These are phyloP conservation scores for Tetramorium alpestre DNA, from an alignment of 1,140 invertebrate species.

Conservation along the genomic window DNA sequence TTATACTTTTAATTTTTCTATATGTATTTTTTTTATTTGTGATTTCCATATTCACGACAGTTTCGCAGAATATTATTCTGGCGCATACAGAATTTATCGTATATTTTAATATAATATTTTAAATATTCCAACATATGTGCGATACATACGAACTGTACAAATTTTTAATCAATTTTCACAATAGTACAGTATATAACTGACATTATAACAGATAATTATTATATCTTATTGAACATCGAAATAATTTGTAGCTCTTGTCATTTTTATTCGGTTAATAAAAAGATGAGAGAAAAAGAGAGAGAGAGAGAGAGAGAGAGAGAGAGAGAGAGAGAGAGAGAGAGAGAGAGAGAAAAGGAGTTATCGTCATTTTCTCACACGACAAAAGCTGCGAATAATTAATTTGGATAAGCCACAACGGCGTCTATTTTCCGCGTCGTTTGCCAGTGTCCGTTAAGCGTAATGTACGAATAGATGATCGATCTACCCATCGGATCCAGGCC, in stretches of 20 bases:
- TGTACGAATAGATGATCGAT: slow-evolving; percentile 62
- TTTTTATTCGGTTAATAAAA: neutral
- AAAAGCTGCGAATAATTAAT: slow-evolving; percentile 51
- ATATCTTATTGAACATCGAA: neutral
- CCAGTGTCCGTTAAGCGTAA: slow-evolving; percentile 34
- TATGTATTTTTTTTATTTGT: neutral
- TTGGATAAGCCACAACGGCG: neutral
- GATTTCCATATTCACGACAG: neutral
- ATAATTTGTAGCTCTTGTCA: neutral
- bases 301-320: neutral
- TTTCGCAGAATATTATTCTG: neutral
- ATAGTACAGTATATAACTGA: too few species aligned
- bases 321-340: neutral
- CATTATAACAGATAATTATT: neutral
- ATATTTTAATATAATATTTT: slow-evolving; percentile 19
- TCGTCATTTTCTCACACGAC: neutral
- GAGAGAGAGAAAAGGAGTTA: neutral
- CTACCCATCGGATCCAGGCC: slow-evolving; percentile 51
- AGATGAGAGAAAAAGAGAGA: neutral
- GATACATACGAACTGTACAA: neutral
- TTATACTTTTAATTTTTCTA: neutral
- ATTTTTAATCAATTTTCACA: neutral
- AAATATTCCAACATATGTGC: neutral
- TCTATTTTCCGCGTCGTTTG: slow-evolving; percentile 32
- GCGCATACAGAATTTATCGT: neutral